Evolutionary conservation across 2,113 vertebrate species (phyloP).

Genomic region (Dromiciops gliroides): DNA sequence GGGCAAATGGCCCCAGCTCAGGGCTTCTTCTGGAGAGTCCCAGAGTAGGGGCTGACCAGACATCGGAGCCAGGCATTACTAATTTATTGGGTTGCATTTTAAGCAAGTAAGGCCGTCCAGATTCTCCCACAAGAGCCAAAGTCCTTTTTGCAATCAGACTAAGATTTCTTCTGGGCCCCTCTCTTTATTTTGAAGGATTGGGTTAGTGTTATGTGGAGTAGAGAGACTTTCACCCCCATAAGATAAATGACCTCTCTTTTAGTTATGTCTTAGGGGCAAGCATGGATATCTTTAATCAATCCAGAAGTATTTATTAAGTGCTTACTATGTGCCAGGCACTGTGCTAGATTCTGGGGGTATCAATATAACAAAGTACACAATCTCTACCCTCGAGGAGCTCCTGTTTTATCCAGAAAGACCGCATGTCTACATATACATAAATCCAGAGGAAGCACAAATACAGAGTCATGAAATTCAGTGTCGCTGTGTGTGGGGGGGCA

Average conservation of each 20-base stretch:
- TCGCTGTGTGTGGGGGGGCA: not conserved
- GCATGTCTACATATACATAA: not conserved
- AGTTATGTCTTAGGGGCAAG: not conserved
- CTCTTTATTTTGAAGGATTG: constrained; percentile 42
- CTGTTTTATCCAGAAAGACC: not conserved
- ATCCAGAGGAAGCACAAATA: not conserved
- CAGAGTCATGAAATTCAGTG: not conserved
- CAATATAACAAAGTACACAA: not conserved
- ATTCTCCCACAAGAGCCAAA: constrained; percentile 67
- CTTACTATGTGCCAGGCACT: not conserved
- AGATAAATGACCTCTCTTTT: not conserved
- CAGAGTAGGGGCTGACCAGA: constrained; percentile 13
- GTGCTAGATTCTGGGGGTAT: not conserved
- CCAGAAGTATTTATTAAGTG: not conserved
- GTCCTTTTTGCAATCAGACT: constrained; percentile 66
- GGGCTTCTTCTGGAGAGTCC: constrained; percentile 53
- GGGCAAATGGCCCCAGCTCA: constrained; percentile 52
- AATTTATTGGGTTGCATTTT: constrained; percentile 61
- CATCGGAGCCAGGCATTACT: constrained; percentile 52
- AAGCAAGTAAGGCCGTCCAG: constrained; percentile 58
- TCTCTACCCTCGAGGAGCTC: not conserved
- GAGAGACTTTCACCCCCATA: not conserved
- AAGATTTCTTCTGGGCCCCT: constrained; percentile 57
- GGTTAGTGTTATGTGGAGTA: not conserved
- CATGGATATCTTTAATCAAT: not conserved